These are phyloP conservation scores for Melanocharis versteri DNA, from an alignment of 2,113 vertebrate species.

Conservation along the genomic window DNA sequence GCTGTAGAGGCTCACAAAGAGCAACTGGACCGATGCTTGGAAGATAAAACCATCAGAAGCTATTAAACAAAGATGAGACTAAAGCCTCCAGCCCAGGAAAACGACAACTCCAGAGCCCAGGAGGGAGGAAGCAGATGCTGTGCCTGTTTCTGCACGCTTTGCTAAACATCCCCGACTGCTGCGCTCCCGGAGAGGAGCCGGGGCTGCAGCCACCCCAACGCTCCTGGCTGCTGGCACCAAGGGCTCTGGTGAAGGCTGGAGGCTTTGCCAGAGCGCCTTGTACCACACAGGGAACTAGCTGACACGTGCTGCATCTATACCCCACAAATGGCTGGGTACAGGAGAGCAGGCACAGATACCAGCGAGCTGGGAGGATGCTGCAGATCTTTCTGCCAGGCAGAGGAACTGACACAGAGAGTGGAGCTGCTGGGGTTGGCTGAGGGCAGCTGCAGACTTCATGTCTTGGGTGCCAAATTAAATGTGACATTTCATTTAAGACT, in stretches of 20 bases:
- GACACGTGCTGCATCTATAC: background rate
- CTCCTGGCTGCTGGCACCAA: background rate
- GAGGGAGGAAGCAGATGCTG: background rate
- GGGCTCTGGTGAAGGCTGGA: background rate
- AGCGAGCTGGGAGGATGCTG: background rate
- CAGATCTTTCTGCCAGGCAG: background rate
- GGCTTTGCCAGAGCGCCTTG: background rate
- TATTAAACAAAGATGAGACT: background rate
- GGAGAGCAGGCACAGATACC: background rate
- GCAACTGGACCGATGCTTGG: background rate
- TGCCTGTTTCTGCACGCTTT: background rate
- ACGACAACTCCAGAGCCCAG: background rate
- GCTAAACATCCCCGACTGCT: background rate
- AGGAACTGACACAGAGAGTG: background rate
- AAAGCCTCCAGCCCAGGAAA: background rate
- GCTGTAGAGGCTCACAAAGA: background rate
- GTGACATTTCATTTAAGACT: conserved; percentile 28
- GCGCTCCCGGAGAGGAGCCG: accelerated
- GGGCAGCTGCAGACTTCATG: background rate
- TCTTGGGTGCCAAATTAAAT: background rate
- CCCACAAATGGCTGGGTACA: background rate
- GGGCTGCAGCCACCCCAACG: accelerated
- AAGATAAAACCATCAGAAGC: background rate
- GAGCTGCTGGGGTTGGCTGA: background rate
- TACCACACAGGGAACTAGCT: background rate